Evolutionary conservation across 2,113 vertebrate species (phyloP).

Genomic region (Montifringilla adamsi): DNA sequence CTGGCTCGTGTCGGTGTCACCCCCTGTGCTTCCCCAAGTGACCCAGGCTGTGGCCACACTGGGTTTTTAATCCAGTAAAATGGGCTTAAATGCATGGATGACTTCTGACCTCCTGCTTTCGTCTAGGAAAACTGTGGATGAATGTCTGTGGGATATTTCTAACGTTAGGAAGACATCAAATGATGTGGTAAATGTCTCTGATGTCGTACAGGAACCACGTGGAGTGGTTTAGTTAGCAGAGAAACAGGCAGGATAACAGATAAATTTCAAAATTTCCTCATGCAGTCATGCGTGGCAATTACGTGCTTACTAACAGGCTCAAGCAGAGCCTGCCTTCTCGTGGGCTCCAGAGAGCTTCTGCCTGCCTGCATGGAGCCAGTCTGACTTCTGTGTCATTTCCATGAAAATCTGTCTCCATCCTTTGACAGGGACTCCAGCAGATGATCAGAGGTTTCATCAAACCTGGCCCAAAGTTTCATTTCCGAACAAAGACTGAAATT

Average conservation of each 20-base stretch:
- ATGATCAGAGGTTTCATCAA: not conserved
- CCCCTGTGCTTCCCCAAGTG: not conserved
- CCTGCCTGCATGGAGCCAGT: not conserved
- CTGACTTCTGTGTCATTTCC: not conserved
- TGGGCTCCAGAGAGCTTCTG: not conserved
- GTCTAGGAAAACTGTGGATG: not conserved
- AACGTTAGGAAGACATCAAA: not conserved
- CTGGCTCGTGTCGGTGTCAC: accelerated
- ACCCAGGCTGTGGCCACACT: accelerated
- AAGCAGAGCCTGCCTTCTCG: not conserved
- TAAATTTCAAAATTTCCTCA: not conserved
- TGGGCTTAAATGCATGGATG: not conserved
- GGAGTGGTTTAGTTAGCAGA: not conserved
- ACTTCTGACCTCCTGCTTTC: not conserved
- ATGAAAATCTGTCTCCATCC: not conserved
- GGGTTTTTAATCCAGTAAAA: not conserved
- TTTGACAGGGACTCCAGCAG: not conserved
- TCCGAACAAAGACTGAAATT: not conserved
- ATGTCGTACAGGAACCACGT: accelerated
- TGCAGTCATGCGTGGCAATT: not conserved
- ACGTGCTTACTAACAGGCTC: not conserved
- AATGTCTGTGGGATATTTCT: not conserved
- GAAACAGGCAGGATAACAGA: not conserved
- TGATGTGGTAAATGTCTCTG: not conserved
- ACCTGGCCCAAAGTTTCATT: not conserved